Percentiles rank a stretch among this genome's conserved stretches.
Evolutionary conservation across 2,113 vertebrate genomes (phyloP).

Genomic region (Rattus rattus): DNA sequence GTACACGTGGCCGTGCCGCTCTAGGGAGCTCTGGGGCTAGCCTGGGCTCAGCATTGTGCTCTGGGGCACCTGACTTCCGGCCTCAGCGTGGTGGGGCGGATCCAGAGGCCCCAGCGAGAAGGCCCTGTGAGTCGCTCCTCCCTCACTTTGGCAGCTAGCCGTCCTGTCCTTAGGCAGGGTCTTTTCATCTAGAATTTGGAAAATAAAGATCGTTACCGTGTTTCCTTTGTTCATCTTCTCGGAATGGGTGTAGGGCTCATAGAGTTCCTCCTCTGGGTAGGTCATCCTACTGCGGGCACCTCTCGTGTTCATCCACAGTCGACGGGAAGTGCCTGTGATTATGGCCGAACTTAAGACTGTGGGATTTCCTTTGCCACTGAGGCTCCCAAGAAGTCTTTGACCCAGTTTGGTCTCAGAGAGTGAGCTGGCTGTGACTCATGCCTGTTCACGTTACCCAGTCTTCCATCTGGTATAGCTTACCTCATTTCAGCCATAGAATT

Average conservation of each 20-base stretch:
- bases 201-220: conserved; percentile 64
- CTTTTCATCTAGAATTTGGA: conserved; percentile 12
- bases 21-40: background rate
- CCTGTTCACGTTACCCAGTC: background rate
- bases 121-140: background rate
- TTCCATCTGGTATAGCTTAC: background rate
- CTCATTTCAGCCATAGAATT: background rate
- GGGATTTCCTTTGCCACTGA: background rate
- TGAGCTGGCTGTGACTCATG: accelerated
- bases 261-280: background rate
- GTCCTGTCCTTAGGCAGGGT: background rate
- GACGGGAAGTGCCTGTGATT: background rate
- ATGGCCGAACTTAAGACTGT: background rate
- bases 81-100: background rate
- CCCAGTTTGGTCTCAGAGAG: background rate
- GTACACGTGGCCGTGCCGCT: background rate
- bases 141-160: conserved; percentile 51
- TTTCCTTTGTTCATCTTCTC: conserved; percentile 15
- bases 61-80: background rate
- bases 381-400: background rate
- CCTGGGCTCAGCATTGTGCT: background rate
- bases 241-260: background rate
- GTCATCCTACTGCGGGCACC: background rate
- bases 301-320: background rate
- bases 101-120: background rate